Base-by-base conservation (phyloP, 2,888 invertebrate species). In the Leptogaster cylindrica region DNA sequence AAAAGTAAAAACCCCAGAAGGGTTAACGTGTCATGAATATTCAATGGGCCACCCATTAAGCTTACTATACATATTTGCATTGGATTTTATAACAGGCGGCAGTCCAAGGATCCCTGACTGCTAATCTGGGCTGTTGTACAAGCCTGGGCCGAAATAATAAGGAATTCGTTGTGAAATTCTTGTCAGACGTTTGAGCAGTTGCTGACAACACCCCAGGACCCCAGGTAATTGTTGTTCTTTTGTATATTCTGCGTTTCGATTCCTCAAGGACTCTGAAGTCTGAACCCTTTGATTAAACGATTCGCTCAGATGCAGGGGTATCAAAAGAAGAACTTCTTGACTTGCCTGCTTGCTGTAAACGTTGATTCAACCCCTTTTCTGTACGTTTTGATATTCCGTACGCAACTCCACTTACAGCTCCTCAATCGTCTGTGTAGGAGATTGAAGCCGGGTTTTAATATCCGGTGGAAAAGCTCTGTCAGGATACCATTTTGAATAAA, bases 21-120 rank as follows among this genome's bases (percentile, higher is more conserved):
- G 70, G 70, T 65, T 68, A 65, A 52, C 67, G 61, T 44, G 63
- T 66, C 66, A 70, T 70, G 70, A 70, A 70, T 70, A 70, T 70
- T 70, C 70, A 68, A 70, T 70, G 61, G 63, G 23, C 20, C 52
- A 7, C 44, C 58, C 39, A 70, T 70, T 70, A 68, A 41, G 44
- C 31, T 51, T 18, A 65, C 64, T 65, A 65, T 39, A 58, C 58
- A 58, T 36, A 58, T 58, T 58, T 58, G 58, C 58, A 58, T 58
- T 58, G 20, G n/a, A n/a, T n/a, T n/a, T n/a, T n/a, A n/a, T n/a
- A n/a, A n/a, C n/a, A n/a, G 58, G 16, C 16, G 58, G 23, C 14
- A 10, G 16, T 46, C 8, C n/a, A 46, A 28, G 14, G 27, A 28
- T 25, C 23, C 58, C 23, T 14, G 16, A 6, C 20, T 20, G 8